Conservation (phyloP, 1,140 invertebrate genomes). For the Paracyclopina nana region DNA sequence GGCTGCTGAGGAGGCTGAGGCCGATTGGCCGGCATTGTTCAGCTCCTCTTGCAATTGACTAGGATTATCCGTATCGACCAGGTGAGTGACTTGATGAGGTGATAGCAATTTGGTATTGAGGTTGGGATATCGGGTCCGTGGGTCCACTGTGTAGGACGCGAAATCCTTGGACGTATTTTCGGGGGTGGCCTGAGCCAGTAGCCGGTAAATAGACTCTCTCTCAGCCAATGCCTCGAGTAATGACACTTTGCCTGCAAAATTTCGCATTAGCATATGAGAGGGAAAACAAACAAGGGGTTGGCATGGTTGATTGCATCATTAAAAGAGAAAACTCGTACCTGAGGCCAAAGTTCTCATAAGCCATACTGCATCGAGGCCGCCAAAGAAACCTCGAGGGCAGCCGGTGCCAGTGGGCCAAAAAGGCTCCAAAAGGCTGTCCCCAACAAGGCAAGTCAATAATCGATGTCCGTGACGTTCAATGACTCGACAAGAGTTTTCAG, state of each 20-base stretch:
- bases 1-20: background rate
- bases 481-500: slow-evolving; percentile 43
- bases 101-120: slow-evolving; percentile 35
- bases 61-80: slow-evolving; percentile 40
- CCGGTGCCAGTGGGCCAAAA: slow-evolving; percentile 98
- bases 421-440: slow-evolving; percentile 87
- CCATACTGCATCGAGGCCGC: slow-evolving; percentile 88
- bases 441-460: slow-evolving; percentile 70
- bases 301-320: background rate
- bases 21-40: too few species aligned
- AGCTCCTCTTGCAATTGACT: slow-evolving; percentile 28
- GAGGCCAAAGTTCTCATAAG: slow-evolving; percentile 65
- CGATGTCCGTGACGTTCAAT: slow-evolving; percentile 52
- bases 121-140: slow-evolving; percentile 41
- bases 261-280: background rate
- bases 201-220: slow-evolving; percentile 75
- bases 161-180: slow-evolving; percentile 82
- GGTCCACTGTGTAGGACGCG: slow-evolving; percentile 68
- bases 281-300: background rate
- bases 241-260: slow-evolving; percentile 28
- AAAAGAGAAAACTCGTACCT: slow-evolving; percentile 22
- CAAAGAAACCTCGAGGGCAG: slow-evolving; percentile 87
- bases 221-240: slow-evolving; percentile 71
- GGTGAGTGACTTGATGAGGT: slow-evolving; percentile 40
- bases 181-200: slow-evolving; percentile 80